phyloP scores from a whole-genome alignment of 2,888 invertebrate genomes.

The Lasioglossum malachurum region DNA sequence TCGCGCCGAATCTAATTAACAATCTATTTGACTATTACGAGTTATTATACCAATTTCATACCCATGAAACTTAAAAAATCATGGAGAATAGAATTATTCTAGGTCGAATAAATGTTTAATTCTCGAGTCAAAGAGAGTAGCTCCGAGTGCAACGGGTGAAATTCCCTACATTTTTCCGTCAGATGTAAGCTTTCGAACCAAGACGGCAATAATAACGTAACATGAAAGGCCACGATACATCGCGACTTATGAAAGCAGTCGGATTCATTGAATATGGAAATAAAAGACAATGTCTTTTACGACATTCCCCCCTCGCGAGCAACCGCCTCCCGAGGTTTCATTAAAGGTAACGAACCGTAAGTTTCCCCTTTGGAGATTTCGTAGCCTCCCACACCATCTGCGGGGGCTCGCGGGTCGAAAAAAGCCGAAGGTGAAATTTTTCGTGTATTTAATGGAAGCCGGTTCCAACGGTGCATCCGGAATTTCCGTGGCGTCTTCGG shows the following conservation, averaged over 20 bases:
- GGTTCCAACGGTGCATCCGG: background rate
- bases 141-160: too few species aligned
- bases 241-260: slow-evolving; percentile 42
- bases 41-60: too few species aligned
- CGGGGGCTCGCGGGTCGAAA: background rate
- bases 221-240: background rate
- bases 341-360: slow-evolving; percentile 70
- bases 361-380: slow-evolving; percentile 56
- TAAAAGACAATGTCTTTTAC: slow-evolving; percentile 60
- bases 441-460: slow-evolving; percentile 26
- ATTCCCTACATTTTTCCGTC: background rate
- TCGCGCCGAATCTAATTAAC: background rate
- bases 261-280: slow-evolving; percentile 66
- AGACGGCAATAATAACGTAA: background rate
- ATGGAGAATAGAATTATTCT: too few species aligned
- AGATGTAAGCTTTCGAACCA: background rate
- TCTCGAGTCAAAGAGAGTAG: too few species aligned
- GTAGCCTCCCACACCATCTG: background rate
- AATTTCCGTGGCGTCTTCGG: slow-evolving; percentile 14
- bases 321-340: slow-evolving; percentile 63
- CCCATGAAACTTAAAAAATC: too few species aligned
- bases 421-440: slow-evolving; percentile 9
- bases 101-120: too few species aligned
- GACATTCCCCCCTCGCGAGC: slow-evolving; percentile 26
- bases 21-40: too few species aligned